These are phyloP conservation scores for Seira musarum DNA, from an alignment of 2,888 invertebrate species.

Conservation along the genomic window DNA sequence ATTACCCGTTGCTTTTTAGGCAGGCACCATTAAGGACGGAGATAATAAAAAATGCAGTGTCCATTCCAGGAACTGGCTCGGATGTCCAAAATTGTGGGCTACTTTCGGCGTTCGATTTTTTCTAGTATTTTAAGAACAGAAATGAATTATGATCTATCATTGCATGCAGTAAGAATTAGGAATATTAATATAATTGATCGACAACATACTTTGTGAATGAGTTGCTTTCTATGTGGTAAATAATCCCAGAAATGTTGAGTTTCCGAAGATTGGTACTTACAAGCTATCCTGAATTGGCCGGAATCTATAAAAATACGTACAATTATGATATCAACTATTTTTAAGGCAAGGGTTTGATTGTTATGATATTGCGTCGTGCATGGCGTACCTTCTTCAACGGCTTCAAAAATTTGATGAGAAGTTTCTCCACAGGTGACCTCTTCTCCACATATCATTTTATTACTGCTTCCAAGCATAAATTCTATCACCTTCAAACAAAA, in stretches of 20 bases:
- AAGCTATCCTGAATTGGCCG: conserved; percentile 42
- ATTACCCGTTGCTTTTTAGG: conserved; percentile 47
- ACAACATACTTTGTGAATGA: conserved; percentile 50
- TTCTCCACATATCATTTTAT: conserved; percentile 38
- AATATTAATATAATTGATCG: no score
- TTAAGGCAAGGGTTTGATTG: not conserved
- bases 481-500: conserved; percentile 38
- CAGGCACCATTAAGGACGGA: conserved; percentile 44
- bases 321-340: not conserved
- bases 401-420: conserved; percentile 47
- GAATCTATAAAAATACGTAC: conserved; percentile 26
- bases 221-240: conserved; percentile 41
- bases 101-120: conserved; percentile 35
- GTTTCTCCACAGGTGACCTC: conserved; percentile 29
- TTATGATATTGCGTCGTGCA: no score
- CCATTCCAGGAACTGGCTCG: conserved; percentile 45
- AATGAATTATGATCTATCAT: not conserved
- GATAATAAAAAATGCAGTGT: conserved; percentile 43
- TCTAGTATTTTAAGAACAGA: conserved; percentile 19
- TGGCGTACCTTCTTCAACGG: conserved; percentile 42
- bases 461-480: conserved; percentile 42
- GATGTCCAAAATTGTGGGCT: conserved; percentile 48
- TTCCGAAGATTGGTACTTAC: conserved; percentile 44
- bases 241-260: conserved; percentile 49
- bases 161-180: not conserved